phyloP scores from a whole-genome alignment of 2,113 vertebrate species.

The Scomber japonicus region DNA sequence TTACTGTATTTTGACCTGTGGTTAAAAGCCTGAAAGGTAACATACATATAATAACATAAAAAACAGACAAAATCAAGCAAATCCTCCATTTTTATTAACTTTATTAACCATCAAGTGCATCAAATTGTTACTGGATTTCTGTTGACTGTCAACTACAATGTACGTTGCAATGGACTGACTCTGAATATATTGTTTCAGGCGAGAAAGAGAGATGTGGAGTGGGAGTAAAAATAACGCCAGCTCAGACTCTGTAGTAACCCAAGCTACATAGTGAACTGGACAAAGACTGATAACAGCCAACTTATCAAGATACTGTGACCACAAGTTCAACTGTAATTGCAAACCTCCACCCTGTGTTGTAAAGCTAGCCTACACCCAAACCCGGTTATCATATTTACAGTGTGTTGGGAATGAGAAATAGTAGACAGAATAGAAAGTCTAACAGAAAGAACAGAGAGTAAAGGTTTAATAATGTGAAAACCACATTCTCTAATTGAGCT shows the following conservation, averaged over 20 bases:
- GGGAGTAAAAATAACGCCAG: not conserved
- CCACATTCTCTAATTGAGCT: not conserved
- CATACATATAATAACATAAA: not conserved
- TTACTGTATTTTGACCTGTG: not conserved
- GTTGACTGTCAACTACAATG: not conserved
- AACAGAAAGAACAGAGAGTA: not conserved
- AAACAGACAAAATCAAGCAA: no score
- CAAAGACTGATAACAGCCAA: constrained; percentile 46
- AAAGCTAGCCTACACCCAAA: constrained; percentile 47
- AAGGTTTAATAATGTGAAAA: not conserved
- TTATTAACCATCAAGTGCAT: no score
- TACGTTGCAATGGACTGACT: not conserved
- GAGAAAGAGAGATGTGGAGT: not conserved
- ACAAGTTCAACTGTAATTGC: constrained; percentile 49
- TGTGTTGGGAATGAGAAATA: not conserved
- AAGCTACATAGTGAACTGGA: constrained; percentile 1
- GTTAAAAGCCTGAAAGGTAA: not conserved
- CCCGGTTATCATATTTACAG: not conserved
- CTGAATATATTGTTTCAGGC: not conserved
- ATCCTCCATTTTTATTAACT: no score
- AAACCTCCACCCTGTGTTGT: constrained; percentile 43
- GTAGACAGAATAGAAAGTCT: not conserved
- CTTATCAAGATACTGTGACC: constrained; percentile 53
- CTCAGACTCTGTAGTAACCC: not conserved
- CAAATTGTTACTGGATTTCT: no score